A percentile compares a stretch with the other conserved stretches of the same genome.
These are phyloP conservation scores for Stramonita haemastoma DNA, from an alignment of 2,888 invertebrate genomes.

Conservation along the genomic window DNA sequence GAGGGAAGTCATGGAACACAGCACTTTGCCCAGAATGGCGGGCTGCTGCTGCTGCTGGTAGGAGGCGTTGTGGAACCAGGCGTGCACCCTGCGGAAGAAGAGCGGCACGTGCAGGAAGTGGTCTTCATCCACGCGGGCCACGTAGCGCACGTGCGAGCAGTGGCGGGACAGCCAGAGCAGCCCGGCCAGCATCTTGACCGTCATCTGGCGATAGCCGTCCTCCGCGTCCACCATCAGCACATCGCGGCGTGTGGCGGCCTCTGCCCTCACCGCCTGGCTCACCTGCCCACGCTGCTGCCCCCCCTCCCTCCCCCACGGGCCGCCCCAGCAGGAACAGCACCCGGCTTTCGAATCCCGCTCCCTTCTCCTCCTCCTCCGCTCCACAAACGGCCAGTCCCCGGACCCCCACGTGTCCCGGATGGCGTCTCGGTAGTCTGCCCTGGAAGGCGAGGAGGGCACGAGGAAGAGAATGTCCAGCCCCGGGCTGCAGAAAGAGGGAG, in stretches of 20 bases:
- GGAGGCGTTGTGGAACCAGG: neutral
- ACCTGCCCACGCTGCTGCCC: neutral
- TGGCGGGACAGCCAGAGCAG: conserved; percentile 31
- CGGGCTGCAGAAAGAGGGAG: neutral
- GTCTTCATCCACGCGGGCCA: conserved; percentile 32
- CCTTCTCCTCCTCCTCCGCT: conserved; percentile 40
- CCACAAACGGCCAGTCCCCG: conserved; percentile 52
- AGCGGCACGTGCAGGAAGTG: conserved; percentile 46
- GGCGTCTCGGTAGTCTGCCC: conserved; percentile 49
- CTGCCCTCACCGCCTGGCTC: neutral
- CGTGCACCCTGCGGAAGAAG: neutral
- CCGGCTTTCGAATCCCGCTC: conserved; percentile 32
- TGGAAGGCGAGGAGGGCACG: conserved; percentile 54
- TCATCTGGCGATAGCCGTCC: conserved; percentile 38
- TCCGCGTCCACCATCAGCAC: conserved; percentile 19
- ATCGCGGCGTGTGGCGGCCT: conserved; percentile 19
- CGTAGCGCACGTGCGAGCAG: neutral
- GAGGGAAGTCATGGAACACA: conserved; percentile 24
- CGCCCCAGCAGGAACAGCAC: conserved; percentile 49
- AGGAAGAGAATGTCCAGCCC: conserved; percentile 52
- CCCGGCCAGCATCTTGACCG: conserved; percentile 31
- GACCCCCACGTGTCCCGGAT: conserved; percentile 58
- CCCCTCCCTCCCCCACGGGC: neutral
- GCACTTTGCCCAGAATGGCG: conserved; percentile 52
- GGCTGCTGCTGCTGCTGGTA: neutral